These are phyloP conservation scores for Chiloscyllium punctatum DNA, from an alignment of 2,797 vertebrate genomes.

Conservation along the genomic window DNA sequence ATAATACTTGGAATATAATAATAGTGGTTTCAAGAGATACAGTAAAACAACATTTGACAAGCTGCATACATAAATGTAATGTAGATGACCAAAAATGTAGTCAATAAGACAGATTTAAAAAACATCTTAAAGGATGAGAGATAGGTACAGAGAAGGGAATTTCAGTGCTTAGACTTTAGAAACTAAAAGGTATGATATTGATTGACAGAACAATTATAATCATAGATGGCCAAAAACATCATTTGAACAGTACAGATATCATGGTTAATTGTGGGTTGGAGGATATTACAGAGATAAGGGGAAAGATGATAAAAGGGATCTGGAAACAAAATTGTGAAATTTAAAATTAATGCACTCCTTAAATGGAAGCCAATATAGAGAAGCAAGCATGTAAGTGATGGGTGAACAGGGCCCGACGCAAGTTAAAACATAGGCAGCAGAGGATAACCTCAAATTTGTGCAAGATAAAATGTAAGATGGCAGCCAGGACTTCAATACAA, in stretches of 20 bases:
- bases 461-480: neutral
- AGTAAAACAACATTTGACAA: too few relatives aligned
- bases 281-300: neutral
- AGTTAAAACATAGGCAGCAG: neutral
- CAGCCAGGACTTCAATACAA: neutral
- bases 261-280: neutral
- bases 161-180: neutral
- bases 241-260: neutral
- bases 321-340: neutral
- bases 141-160: neutral
- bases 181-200: too few relatives aligned
- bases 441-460: neutral
- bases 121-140: neutral
- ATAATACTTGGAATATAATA: too few relatives aligned
- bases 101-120: neutral
- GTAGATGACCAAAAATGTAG: neutral
- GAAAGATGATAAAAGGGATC: neutral
- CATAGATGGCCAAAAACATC: neutral
- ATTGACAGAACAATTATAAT: neutral
- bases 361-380: neutral
- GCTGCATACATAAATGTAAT: neutral
- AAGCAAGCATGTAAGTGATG: neutral
- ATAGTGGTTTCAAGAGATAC: too few relatives aligned
- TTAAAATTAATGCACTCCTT: neutral
- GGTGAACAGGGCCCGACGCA: neutral